Evolutionary conservation across 2,797 vertebrate genomes (phyloP).

Genomic region (Pseudochromis fuscus): DNA sequence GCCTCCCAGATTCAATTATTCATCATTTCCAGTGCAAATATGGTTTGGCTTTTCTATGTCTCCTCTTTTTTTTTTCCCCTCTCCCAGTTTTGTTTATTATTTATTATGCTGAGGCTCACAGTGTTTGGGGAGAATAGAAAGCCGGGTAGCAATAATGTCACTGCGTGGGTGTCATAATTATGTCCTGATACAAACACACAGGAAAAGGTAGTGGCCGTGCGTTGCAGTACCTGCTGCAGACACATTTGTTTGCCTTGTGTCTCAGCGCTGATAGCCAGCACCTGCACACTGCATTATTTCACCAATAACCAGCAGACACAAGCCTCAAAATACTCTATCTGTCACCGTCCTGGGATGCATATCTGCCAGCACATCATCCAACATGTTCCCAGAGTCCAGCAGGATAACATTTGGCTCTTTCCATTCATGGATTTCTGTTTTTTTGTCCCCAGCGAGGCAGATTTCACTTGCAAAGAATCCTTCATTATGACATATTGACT

Average conservation of each 20-base stretch:
- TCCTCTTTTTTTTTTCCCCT: conserved; percentile 43
- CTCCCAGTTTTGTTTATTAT: conserved; percentile 81
- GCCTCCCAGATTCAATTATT: conserved; percentile 83
- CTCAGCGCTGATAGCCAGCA: conserved; percentile 52
- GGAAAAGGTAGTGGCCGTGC: conserved; percentile 65
- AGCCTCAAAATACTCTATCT: conserved; percentile 51
- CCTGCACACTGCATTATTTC: conserved; percentile 65
- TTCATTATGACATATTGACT: conserved; percentile 65
- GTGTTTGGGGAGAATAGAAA: conserved; percentile 76
- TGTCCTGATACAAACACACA: conserved; percentile 74
- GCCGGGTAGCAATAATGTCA: conserved; percentile 76
- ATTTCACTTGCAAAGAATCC: conserved; percentile 53
- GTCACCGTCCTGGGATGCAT: conserved; percentile 33
- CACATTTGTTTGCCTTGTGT: conserved; percentile 66
- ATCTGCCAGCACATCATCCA: conserved; percentile 46
- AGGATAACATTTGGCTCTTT: conserved; percentile 27
- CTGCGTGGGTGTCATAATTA: conserved; percentile 82
- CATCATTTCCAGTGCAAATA: conserved; percentile 81
- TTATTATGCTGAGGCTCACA: conserved; percentile 74
- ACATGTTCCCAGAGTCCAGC: conserved; percentile 10
- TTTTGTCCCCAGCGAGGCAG: conserved; percentile 11
- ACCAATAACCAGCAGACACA: conserved; percentile 53
- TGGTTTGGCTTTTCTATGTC: conserved; percentile 73
- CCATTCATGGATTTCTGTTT: conserved; percentile 26
- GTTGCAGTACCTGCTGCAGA: conserved; percentile 45